Evolutionary conservation across 2,888 invertebrate genomes (phyloP).

Genomic region (Metacarcinus magister): DNA sequence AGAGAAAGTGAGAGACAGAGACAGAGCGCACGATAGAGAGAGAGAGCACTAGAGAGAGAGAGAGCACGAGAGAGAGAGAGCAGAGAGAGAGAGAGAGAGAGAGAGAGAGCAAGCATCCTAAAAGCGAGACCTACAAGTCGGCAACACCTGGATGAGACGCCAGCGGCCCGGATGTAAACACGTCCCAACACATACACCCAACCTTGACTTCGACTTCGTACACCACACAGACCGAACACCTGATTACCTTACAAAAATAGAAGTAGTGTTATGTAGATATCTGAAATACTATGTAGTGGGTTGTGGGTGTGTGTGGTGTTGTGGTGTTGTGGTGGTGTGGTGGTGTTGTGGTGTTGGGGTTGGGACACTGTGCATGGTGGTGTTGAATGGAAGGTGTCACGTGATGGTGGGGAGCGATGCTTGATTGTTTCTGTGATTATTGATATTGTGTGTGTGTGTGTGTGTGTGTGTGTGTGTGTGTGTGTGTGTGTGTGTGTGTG

Average conservation of each 20-base stretch:
- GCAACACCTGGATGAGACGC: slow-evolving; percentile 30
- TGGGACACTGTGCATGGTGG: background rate
- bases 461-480: background rate
- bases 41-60: too few relatives aligned
- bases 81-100: too few relatives aligned
- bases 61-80: too few relatives aligned
- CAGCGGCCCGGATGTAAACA: background rate
- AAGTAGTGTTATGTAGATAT: background rate
- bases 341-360: background rate
- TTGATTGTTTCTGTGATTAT: slow-evolving; percentile 6
- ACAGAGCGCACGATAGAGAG: too few relatives aligned
- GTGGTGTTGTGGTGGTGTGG: background rate
- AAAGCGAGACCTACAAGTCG: background rate
- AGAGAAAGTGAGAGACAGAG: too few relatives aligned
- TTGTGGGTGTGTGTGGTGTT: background rate
- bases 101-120: background rate
- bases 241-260: background rate
- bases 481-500: too few relatives aligned
- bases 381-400: background rate
- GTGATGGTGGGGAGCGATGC: slow-evolving; percentile 9
- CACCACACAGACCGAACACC: background rate
- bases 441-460: slow-evolving; percentile 15
- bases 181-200: background rate
- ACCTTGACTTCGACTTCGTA: background rate
- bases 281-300: background rate